Percentiles rank a stretch among this genome's conserved stretches.
These are phyloP conservation scores for Podarcis muralis DNA, from an alignment of 2,113 vertebrate genomes.

Conservation along the genomic window DNA sequence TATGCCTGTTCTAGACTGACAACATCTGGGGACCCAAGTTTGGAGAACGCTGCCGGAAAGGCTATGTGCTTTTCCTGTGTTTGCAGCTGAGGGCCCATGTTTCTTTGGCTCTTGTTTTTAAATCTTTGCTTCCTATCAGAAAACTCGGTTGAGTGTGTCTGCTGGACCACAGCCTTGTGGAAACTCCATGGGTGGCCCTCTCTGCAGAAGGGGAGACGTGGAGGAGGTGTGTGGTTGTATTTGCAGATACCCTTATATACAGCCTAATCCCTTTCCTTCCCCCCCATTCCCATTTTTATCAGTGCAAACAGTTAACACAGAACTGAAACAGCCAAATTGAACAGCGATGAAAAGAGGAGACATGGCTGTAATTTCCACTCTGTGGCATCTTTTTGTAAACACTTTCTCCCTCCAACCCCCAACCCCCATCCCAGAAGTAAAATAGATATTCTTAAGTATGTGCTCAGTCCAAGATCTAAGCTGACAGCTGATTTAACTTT, in stretches of 20 bases:
- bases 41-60: too few relatives aligned
- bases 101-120: background rate
- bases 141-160: background rate
- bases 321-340: background rate
- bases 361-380: constrained; percentile 21
- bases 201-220: background rate
- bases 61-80: background rate
- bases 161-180: background rate
- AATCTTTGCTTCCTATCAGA: background rate
- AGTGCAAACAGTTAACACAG: background rate
- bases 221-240: background rate
- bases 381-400: background rate
- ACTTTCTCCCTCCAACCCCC: background rate
- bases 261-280: background rate
- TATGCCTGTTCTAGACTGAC: too few relatives aligned
- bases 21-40: too few relatives aligned
- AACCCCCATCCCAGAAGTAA: constrained; percentile 9
- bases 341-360: background rate
- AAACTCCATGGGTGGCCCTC: background rate
- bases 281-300: background rate
- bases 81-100: background rate
- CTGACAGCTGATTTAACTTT: constrained; percentile 20
- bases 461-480: background rate
- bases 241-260: background rate
- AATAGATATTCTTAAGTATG: constrained; percentile 19